Base-by-base conservation (phyloP, 2,113 vertebrate genomes). In the Cnemophilus loriae region DNA sequence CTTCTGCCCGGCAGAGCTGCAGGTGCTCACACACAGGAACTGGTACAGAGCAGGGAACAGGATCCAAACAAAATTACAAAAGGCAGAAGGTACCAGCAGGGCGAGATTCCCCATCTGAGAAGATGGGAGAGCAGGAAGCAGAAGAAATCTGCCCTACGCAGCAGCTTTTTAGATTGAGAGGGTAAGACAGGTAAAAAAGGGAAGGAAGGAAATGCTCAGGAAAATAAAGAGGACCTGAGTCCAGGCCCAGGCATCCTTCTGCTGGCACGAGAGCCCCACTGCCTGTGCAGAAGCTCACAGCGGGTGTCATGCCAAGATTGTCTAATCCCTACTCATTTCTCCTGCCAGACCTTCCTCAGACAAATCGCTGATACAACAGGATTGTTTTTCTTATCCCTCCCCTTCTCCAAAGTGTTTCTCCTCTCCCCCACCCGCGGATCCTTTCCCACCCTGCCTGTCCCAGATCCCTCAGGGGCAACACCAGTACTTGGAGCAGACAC, bases 21-120 rank as follows among this genome's bases (percentile, higher is more conserved):
- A 23, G 77, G n/a, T 68, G 73, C 67, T 79, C 79, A 59, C 60
- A 49, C 0, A 3, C 39, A 60, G 68, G 60, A 76, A 39, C n/a
- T n/a, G n/a, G n/a, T n/a, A n/a, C 3, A 3, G 9, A 35, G 37
- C 27, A 41, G 16, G 53, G 50, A 86, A 47, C 0, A 52, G 50
- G 37, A 75, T 10, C 73, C 32, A 74, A 76, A 63, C 22, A 24
- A 23, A 83, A 90, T 32, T 23, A 80, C 67, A 49, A 63, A 67
- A 91, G 75, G 83, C 82, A 94, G 81, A 85, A 75, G 16, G 65
- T 24, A 82, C 81, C 87, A 74, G 89, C 52, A 68, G 57, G 67
- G 57, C 2, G 59, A 69, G 70, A 50, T 26, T 83, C 47, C 59
- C 49, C 41, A 19, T 13, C 49, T 33, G 79, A 84, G 67, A 39